phyloP scores from a whole-genome alignment of 2,113 vertebrate species.

The Caretta caretta region DNA sequence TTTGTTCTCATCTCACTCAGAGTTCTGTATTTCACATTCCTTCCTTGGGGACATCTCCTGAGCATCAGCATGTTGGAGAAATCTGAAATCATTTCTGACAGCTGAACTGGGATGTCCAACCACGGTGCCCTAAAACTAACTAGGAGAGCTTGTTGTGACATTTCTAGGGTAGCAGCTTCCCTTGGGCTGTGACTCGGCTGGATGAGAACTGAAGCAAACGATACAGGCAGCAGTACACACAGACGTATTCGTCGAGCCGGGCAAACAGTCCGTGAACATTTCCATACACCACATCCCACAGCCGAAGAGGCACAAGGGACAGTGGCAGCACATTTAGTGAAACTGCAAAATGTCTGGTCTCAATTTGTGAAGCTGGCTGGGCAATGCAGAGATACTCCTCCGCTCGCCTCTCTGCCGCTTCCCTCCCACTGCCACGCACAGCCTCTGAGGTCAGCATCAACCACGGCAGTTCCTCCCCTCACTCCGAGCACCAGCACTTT shows the following conservation, averaged over 20 bases:
- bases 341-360: slow-evolving; percentile 48
- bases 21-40: slow-evolving; percentile 28
- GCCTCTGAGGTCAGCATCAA: slow-evolving; percentile 60
- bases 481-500: slow-evolving; percentile 60
- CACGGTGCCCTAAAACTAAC: slow-evolving; percentile 6
- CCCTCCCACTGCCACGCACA: slow-evolving; percentile 47
- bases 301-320: background rate
- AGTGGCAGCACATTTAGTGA: slow-evolving; percentile 46
- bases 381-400: slow-evolving; percentile 20
- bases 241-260: slow-evolving; percentile 40
- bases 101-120: slow-evolving; percentile 60
- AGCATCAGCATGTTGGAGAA: slow-evolving; percentile 15
- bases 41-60: slow-evolving; percentile 10
- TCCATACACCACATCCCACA: slow-evolving; percentile 46
- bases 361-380: slow-evolving; percentile 41
- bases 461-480: slow-evolving; percentile 50
- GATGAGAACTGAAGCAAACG: slow-evolving; percentile 71
- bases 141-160: slow-evolving; percentile 55
- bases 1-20: slow-evolving; percentile 2
- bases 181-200: slow-evolving; percentile 59
- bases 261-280: slow-evolving; percentile 51
- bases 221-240: slow-evolving; percentile 67
- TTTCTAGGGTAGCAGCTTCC: slow-evolving; percentile 74
- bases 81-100: slow-evolving; percentile 66
- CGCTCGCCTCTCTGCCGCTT: background rate